phyloP scores from a whole-genome alignment of 2,888 invertebrate species.

The Aricia artaxerxes region DNA sequence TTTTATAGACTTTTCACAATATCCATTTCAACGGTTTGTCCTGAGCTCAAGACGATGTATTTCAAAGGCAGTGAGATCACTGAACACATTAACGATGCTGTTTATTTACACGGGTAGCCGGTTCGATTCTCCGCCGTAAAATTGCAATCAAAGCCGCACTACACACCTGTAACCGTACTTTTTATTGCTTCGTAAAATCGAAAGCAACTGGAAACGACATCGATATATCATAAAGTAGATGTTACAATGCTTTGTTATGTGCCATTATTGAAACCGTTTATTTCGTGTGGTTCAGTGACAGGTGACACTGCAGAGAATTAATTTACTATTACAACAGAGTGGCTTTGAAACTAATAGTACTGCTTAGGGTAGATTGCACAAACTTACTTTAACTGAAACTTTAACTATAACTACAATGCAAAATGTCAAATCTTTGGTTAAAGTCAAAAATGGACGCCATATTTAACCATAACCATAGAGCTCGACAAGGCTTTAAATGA shows the following conservation, averaged over 20 bases:
- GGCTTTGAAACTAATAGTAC: no score
- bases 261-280: neutral
- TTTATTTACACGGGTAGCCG: slow-evolving; percentile 47
- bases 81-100: slow-evolving; percentile 34
- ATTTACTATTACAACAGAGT: no score
- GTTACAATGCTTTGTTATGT: neutral
- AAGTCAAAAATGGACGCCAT: no score
- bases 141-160: slow-evolving; percentile 47
- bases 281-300: neutral
- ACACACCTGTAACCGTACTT: slow-evolving; percentile 46
- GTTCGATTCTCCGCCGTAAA: slow-evolving; percentile 51
- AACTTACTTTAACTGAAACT: no score
- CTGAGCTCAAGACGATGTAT: slow-evolving; percentile 19
- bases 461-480: no score
- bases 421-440: no score
- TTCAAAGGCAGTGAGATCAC: slow-evolving; percentile 27
- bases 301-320: neutral
- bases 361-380: no score
- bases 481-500: no score
- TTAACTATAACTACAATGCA: no score
- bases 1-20: neutral
- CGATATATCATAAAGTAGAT: slow-evolving; percentile 13
- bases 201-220: slow-evolving; percentile 28
- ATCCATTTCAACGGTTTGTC: neutral
- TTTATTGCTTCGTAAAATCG: slow-evolving; percentile 38